Evolutionary conservation across 2,797 vertebrate genomes (phyloP), one percentile per base, ranked within the genome.

Genomic region (Chiroxiphia lanceolata): DNA sequence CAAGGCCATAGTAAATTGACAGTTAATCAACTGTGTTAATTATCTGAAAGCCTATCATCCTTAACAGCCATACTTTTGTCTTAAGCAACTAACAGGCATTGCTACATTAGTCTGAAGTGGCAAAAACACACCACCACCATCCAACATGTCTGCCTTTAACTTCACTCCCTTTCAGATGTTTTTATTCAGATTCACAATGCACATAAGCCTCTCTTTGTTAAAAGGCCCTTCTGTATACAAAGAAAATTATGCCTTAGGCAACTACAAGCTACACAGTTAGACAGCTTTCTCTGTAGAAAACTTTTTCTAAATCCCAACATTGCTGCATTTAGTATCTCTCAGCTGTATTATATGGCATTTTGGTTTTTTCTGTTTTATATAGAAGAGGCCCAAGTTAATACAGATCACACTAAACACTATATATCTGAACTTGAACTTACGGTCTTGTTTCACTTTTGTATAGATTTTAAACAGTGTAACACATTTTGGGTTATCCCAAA

Each of bases 161-260:
- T 36, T 83, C 67, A 48, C n/a, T 56, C 64, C 72, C 82, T 89
- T 93, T 90, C 81, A 92, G 38, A 68, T 67, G 57, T 53, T 82
- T 88, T 93, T 71, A 87, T 94, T 83, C 45, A 80, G 70, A 78
- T 29, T 77, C 70, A 89, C 86, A 95, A 93, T 57, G 51, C 48
- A 89, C 67, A 67, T 82, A 95, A 93, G 70, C 71, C 78, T 50
- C 33, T 72, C 93, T 95, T 93, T 97, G 91, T 94, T 82, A 93
- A 60, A 94, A 90, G 65, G 44, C 40, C 85, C 63, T 82, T 91
- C 51, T 69, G 79, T 67, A 61, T 36, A 92, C 40, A 94, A 89
- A 95, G 81, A 78, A 94, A 95, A 89, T 67, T 63, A 87, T 11
- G 71, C 80, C 68, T 85, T 72, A 51, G 91, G 86, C 87, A 91